Evolutionary conservation across 2,888 invertebrate species (phyloP), one percentile per base, ranked within the genome.

Genomic region (Nomada flava): DNA sequence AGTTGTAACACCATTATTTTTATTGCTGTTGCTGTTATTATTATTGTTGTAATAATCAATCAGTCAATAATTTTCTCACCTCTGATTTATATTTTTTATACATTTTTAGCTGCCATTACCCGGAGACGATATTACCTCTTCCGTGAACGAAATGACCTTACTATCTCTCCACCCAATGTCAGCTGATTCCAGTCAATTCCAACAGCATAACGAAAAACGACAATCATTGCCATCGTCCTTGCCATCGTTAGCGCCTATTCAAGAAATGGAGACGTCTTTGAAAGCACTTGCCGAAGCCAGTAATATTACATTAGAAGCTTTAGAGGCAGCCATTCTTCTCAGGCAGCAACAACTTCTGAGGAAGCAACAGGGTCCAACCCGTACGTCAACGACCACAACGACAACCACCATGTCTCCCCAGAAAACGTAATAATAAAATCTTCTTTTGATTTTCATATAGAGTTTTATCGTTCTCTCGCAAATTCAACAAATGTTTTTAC

Each of bases 261-360:
- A 93, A 13, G 91, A 91, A 29, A 94, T 94, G 94, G 94, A 94
- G 60, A 94, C 94, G n/a, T 95, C 95, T 2, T 89, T 94, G 44
- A 94, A 95, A 80, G 94, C 95, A 64, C 92, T 95, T 53, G 95
- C 97, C 0, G 95, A 96, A 77, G 96, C 96, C 7, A 97, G 97
- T 20, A 98, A 98, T 90, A 96, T 97, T 29, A 97, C 97, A 0
- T 96, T 97, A 91, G 97, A 97, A 79, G 96, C 97, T 10, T 95
- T 97, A 3, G 96, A 97, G 90, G 96, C 97, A 13, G 97, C 97
- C 0, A 96, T 97, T 71, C 94, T 96, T 5, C 93, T 96, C 86
- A 94, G 96, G 62, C 96, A 97, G 86, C 96, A 97, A 88, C 96
- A 97, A 91, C 91, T 96, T 82, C 90, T 96, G 90, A 95, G 95